Conservation (phyloP, 2,888 invertebrate genomes). For the Drosophila glabriapex region DNA sequence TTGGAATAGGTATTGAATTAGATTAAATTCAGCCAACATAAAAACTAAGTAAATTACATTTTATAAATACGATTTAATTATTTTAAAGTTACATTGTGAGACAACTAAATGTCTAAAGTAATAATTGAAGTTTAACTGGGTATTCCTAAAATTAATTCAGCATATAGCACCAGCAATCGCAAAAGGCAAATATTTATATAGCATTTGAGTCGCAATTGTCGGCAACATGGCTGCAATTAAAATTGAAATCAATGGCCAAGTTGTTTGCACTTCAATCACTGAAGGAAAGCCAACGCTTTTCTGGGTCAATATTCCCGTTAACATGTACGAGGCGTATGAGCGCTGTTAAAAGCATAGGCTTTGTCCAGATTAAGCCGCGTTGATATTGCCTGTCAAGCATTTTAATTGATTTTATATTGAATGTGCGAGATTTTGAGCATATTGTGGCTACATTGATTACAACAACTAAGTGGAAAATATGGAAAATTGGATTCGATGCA, state of each 20-base stretch:
- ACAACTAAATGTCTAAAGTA: neutral
- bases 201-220: conserved; percentile 3
- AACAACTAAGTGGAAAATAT: conserved; percentile 10
- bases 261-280: conserved; percentile 34
- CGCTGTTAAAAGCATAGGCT: conserved; percentile 19
- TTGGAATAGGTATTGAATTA: neutral
- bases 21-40: neutral
- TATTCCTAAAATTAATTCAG: neutral
- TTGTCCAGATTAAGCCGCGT: conserved; percentile 13
- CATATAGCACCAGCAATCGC: neutral
- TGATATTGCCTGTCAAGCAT: conserved; percentile 20
- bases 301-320: conserved; percentile 18
- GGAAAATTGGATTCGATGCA: conserved; percentile 33
- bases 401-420: conserved; percentile 70
- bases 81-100: neutral
- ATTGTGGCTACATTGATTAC: conserved; percentile 14
- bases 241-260: conserved; percentile 48
- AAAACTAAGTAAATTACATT: neutral
- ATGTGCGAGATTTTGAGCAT: conserved; percentile 2
- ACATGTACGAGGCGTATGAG: conserved; percentile 28
- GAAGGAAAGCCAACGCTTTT: conserved; percentile 15
- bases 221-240: conserved; percentile 32
- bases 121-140: neutral
- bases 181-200: conserved; percentile 6
- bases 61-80: neutral